Base-by-base conservation (phyloP, 2,888 invertebrate species). In the Eupithecia vulgata region DNA sequence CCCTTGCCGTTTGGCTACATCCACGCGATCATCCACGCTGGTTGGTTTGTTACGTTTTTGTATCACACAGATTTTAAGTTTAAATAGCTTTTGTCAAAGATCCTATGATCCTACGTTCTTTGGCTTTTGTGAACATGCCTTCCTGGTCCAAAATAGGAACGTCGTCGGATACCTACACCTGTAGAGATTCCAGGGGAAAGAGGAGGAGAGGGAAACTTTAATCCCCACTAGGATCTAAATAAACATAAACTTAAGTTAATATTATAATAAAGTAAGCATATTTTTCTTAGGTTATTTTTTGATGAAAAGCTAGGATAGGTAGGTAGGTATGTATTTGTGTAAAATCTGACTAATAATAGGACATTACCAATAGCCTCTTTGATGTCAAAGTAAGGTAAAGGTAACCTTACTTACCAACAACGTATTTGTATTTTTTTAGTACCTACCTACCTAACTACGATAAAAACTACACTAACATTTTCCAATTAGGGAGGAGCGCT, bases 401-500 rank as follows among this genome's bases (percentile, higher is more conserved):
- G 48, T 48, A 48, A 15, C 42, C 17, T 5, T 4, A 42, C 42
- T 10, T n/a, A n/a, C n/a, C n/a, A n/a, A n/a, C n/a, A n/a, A n/a
- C n/a, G n/a, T n/a, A n/a, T n/a, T n/a, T n/a, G 30, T 30, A 30
- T 30, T 30, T 30, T 30, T 30, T 3, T 30, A 30, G 5, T 15
- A 42, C 15, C 37, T 37, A 42, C 15, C 15, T 45, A 17, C 17
- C 17, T 45, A 66, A 30, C 45, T 45, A 45, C 57, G 25, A 57
- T 25, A 57, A 57, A 57, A 57, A 57, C 57, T 61, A 61, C 61
- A 61, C 34, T 61, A 62, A 37, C 40, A 40, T 68, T 68, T 68
- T 68, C 68, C 37, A 61, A 69, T 69, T 69, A 69, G 68, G 68
- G 61, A 73, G 73, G 59, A 57, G n/a, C 66, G 66, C 25, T 65